Base-by-base conservation (phyloP, 1,140 invertebrate species). In the Heterodera schachtii region DNA sequence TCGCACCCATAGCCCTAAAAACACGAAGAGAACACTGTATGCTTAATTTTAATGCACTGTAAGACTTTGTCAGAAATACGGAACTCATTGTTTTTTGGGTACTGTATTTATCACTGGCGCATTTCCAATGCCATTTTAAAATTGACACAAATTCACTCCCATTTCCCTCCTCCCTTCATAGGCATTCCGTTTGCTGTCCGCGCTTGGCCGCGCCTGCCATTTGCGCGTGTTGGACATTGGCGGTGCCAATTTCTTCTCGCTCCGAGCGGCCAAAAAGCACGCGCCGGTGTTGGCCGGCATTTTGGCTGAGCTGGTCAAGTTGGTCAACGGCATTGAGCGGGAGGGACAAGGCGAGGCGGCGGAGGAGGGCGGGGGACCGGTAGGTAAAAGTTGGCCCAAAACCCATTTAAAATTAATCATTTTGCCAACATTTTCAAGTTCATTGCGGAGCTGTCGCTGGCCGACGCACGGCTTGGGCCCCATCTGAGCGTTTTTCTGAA, bases 401-500 rank as follows among this genome's bases (percentile, higher is more conserved):
- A 31, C 31, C 1, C 31, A 11, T 52, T 74, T 73, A 41, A n/a
- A 44, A 9, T 44, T 44, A 43, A 74, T 52, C 31, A 1, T 21
- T n/a, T 86, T 86, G 74, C 1, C 31, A 31, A 31, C 6, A 81
- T 82, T 83, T 85, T 67, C 31, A 31, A 88, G 81, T 75, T 82
- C 46, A 64, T 89, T 1, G 77, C 86, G 82, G 89, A 90, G 70
- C 75, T 89, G 73, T 85, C 75, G 21, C 82, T 89, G 16, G 82
- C 81, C 60, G 89, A 89, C 69, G 80, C 66, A n/a, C 80, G 82
- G 2, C 80, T 89, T 21, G 88, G 88, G 11, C 75, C 60, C 41
- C 76, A 82, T 77, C 69, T 89, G 8, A 81, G 78, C 70, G 84
- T 90, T 8, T 78, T 89, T 41, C 79, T 89, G 49, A 88, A 89